Evolutionary conservation across 2,113 vertebrate genomes (phyloP).

Genomic region (Scophthalmus maximus): DNA sequence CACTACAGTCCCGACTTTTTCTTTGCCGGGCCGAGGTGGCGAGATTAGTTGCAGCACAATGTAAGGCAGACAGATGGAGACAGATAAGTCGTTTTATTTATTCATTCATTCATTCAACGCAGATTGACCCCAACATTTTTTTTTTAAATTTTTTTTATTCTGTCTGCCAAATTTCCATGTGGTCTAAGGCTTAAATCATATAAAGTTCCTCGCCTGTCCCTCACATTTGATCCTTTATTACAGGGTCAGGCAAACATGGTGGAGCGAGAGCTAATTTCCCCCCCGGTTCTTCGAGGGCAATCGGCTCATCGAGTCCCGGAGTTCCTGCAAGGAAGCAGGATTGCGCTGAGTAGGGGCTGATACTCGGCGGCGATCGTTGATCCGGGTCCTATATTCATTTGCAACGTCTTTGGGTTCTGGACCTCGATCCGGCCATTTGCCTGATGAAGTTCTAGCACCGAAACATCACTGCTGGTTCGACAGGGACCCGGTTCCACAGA

Average conservation of each 20-base stretch:
- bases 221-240: constrained; percentile 56
- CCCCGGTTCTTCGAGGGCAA: constrained; percentile 43
- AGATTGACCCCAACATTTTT: constrained; percentile 57
- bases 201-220: constrained; percentile 19
- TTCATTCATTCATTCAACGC: constrained; percentile 47
- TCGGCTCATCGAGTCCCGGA: constrained; percentile 59
- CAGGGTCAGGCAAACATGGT: constrained; percentile 49
- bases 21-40: constrained; percentile 17
- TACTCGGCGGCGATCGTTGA: constrained; percentile 14
- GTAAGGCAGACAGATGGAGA: constrained; percentile 64
- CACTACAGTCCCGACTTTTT: constrained; percentile 10
- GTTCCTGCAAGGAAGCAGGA: constrained; percentile 45
- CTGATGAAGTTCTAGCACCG: too few relatives aligned
- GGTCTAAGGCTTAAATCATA: constrained; percentile 40
- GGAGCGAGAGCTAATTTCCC: constrained; percentile 64
- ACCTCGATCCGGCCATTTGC: too few relatives aligned
- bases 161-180: constrained; percentile 40
- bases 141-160: constrained; percentile 49
- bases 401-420: too few relatives aligned
- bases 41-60: constrained; percentile 52
- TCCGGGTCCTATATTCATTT: too few relatives aligned
- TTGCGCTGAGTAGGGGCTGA: constrained; percentile 47
- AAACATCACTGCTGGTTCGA: constrained; percentile 26
- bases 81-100: constrained; percentile 60
- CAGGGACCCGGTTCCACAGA: constrained; percentile 28